phyloP scores from a whole-genome alignment of 2,113 vertebrate species.

The Chionis minor region DNA sequence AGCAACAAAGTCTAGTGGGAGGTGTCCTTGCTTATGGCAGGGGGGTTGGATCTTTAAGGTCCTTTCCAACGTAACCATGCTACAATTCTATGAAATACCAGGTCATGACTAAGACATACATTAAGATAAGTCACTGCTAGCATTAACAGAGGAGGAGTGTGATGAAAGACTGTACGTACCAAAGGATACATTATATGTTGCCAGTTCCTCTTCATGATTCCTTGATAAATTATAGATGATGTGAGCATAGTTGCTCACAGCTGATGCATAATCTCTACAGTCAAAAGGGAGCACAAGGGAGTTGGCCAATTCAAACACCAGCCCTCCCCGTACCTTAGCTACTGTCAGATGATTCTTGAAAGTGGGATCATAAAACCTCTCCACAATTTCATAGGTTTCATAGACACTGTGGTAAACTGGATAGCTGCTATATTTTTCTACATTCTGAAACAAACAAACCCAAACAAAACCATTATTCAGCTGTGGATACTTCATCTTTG shows the following conservation, averaged over 20 bases:
- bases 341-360: slow-evolving; percentile 87
- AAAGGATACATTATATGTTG: slow-evolving; percentile 79
- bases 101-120: background rate
- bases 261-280: slow-evolving; percentile 82
- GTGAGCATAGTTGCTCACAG: slow-evolving; percentile 78
- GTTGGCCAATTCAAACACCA: slow-evolving; percentile 85
- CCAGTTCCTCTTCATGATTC: slow-evolving; percentile 73
- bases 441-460: slow-evolving; percentile 71
- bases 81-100: background rate
- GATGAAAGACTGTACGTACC: slow-evolving; percentile 72
- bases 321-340: slow-evolving; percentile 86
- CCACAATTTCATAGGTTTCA: slow-evolving; percentile 92
- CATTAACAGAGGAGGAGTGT: background rate
- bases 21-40: no score
- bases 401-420: slow-evolving; percentile 95
- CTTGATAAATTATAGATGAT: slow-evolving; percentile 79
- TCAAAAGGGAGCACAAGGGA: slow-evolving; percentile 86
- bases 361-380: slow-evolving; percentile 89
- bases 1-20: no score
- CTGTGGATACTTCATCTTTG: background rate
- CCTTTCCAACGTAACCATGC: no score
- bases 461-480: background rate
- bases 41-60: no score
- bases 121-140: background rate
- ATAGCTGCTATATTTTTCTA: slow-evolving; percentile 85